Evolutionary conservation across 2,113 vertebrate genomes (phyloP).

Genomic region (Pithys albifrons): DNA sequence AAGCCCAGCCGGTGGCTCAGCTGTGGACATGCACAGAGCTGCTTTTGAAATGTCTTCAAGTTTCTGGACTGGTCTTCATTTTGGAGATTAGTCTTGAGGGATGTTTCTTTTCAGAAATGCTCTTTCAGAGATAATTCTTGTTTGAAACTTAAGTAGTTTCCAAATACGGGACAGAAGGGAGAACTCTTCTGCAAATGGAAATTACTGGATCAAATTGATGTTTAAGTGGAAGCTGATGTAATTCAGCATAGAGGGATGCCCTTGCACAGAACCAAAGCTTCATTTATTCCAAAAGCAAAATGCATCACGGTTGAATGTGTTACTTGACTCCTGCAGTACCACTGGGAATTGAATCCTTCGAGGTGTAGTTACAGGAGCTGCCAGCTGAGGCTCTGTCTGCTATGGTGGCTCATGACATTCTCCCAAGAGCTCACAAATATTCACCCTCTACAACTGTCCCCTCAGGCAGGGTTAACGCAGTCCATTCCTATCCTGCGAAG

Average conservation of each 20-base stretch:
- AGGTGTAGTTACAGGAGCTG: neutral
- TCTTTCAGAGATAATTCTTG: neutral
- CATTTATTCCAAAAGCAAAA: neutral
- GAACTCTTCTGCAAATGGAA: neutral
- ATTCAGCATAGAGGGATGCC: neutral
- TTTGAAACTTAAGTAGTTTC: neutral
- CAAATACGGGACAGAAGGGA: neutral
- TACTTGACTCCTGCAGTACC: neutral
- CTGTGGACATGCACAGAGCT: neutral
- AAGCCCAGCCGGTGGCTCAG: neutral
- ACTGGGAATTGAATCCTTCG: neutral
- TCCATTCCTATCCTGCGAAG: conserved; percentile 92
- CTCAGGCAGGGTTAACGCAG: conserved; percentile 85
- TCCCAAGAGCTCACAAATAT: neutral
- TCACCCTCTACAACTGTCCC: neutral
- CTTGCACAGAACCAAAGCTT: neutral
- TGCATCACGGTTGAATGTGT: neutral
- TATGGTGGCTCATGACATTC: neutral
- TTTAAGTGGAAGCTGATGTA: neutral
- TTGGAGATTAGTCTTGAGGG: neutral
- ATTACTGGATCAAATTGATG: neutral
- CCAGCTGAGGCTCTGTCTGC: neutral
- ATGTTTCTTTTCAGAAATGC: neutral
- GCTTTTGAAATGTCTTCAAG: neutral
- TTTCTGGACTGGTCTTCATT: neutral